Evolutionary conservation across 1,140 invertebrate genomes (phyloP).

Genomic region (Melanaphis sacchari): DNA sequence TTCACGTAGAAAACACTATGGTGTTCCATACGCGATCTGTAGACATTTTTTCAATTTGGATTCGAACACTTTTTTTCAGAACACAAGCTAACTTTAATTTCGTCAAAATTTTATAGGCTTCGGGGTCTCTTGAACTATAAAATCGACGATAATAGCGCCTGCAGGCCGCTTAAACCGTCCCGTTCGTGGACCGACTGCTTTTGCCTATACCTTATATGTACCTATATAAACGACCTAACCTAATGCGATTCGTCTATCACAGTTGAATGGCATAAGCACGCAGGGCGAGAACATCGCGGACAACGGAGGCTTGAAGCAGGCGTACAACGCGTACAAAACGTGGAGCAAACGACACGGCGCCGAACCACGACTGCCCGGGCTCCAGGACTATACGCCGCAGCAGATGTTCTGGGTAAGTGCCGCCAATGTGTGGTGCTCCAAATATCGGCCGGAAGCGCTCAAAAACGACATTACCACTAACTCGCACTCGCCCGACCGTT

Average conservation of each 20-base stretch:
- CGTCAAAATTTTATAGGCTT: no score
- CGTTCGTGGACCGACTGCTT: no score
- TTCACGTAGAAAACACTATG: background rate
- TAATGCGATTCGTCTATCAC: background rate
- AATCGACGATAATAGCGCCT: no score
- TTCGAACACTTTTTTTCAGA: no score
- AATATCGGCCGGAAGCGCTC: slow-evolving; percentile 41
- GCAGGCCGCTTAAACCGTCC: no score
- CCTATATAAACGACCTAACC: background rate
- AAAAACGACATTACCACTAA: slow-evolving; percentile 64
- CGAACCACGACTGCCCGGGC: slow-evolving; percentile 65
- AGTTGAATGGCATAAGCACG: slow-evolving; percentile 66
- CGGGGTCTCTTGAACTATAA: no score
- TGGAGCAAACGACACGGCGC: slow-evolving; percentile 64
- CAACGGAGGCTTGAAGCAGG: slow-evolving; percentile 73
- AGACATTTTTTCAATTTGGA: no score
- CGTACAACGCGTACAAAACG: slow-evolving; percentile 68
- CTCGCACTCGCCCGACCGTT: slow-evolving; percentile 79
- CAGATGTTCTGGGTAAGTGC: slow-evolving; percentile 75
- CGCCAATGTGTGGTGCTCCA: slow-evolving; percentile 69
- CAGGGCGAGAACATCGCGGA: slow-evolving; percentile 76
- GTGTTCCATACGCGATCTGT: no score
- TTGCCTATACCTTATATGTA: no score
- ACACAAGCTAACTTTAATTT: no score
- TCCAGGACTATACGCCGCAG: slow-evolving; percentile 62